Evolutionary conservation across 37 sponge, comb jelly and placozoan genomes (phyloP), one percentile per base, ranked within the genome.

Genomic region (Geodia barretti): DNA sequence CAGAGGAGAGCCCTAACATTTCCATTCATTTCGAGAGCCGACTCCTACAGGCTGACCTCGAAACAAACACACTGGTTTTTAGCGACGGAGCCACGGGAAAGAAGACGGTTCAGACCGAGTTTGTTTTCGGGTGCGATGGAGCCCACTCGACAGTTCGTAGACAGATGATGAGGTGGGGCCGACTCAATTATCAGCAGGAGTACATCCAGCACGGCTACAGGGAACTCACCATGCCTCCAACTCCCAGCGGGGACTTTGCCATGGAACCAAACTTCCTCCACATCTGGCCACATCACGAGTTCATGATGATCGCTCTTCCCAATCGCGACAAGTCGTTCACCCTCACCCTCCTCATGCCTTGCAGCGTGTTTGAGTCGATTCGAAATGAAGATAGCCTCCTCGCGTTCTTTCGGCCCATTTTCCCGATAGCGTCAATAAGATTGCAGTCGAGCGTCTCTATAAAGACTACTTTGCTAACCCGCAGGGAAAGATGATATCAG

Each of bases 261-360:
- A 87, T 96, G 89, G 58, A 77, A 0, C 41, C 41, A 28, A 96
- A 93, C 73, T 83, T 85, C 58, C 89, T 96, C 47, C 97, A 96
- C 72, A 90, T 96, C 26, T 96, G 97, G 97, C 91, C 97, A 65
- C 43, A 91, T 24, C 61, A 79, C 3, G 81, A 82, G 25, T 96
- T 93, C 81, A 96, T 96, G 97, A 79, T 96, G 89, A 93, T 96
- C 4, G 97, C 93, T 61, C 73, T 96, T 0, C 91, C 93, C 39
- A 92, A 92, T 66, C 78, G 60, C 47, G 96, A 95, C 63, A 1
- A 31, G 25, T 62, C 84, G 43, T 95, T 95, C 87, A 95, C 95
- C 26, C 59, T 87, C 25, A 95, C 95, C 26, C 83, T 95, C 67
- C 92, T 89, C 72, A 89, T 91, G 92, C 95, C 95, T 0, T 85